Evolutionary conservation across 2,113 vertebrate genomes (phyloP).

Genomic region (Trochalopteron elliotii): DNA sequence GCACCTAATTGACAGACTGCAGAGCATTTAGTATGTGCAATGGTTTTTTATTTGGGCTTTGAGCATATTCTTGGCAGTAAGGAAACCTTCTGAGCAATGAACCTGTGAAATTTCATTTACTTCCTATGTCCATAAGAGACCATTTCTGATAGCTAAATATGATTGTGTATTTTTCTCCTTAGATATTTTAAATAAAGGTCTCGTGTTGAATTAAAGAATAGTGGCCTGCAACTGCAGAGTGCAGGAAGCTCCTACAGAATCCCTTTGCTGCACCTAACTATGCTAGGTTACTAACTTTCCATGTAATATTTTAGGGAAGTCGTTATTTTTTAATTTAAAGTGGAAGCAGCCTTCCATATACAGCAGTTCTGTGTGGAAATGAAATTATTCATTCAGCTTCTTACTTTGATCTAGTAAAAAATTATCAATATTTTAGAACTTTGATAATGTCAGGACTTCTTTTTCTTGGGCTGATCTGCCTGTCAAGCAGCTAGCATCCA

Average conservation of each 20-base stretch:
- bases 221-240: neutral
- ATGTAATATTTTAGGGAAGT: neutral
- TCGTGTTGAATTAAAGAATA: neutral
- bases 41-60: neutral
- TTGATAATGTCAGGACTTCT: neutral
- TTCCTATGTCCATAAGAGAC: neutral
- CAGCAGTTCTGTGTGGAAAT: neutral
- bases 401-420: neutral
- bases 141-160: neutral
- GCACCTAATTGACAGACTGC: neutral
- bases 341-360: neutral
- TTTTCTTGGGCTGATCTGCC: neutral
- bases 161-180: neutral
- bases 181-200: neutral
- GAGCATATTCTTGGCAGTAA: neutral
- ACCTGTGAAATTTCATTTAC: neutral
- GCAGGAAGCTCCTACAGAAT: neutral
- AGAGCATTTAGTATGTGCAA: neutral
- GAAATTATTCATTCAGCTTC: neutral
- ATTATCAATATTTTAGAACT: neutral
- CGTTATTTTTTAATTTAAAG: neutral
- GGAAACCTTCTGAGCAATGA: neutral
- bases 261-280: neutral
- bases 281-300: neutral
- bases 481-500: neutral